Evolutionary conservation across 2,797 vertebrate species (phyloP), one percentile per base, ranked within the genome.

Genomic region (Aulostomus chinensis): DNA sequence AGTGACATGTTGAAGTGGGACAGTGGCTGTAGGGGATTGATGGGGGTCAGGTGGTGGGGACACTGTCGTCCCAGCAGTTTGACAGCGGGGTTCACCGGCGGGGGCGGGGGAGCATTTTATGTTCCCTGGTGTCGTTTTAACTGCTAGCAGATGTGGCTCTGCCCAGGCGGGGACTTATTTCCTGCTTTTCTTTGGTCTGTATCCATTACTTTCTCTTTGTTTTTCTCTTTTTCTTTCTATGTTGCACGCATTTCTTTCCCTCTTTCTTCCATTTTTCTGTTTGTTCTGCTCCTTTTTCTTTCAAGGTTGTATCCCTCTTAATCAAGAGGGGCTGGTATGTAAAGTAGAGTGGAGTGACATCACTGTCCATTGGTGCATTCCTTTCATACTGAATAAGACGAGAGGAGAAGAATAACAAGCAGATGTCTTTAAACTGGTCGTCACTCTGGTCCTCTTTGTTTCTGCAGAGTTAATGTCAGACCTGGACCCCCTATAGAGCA

Each of bases 141-240:
- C 74, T 83, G 62, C 70, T 31, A 78, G 46, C 86, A 88, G 86
- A 89, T 89, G 86, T 82, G 73, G 57, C 59, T 61, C 80, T 40
- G 74, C 80, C 59, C 68, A 76, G 73, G 64, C 42, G 10, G 8
- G 72, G 76, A 80, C 80, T 80, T 66, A 74, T 76, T 85, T 75
- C 79, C 78, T 75, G 69, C 65, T 55, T 79, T 80, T 77, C 68
- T 71, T 58, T 47, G 9, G 22, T 34, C 33, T 58, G 45, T 33
- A 7, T 31, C 41, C 36, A 10, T 58, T 6, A 39, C 18, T 15
- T 7, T 33, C 15, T 32, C 38, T 35, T 15, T 28, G 22, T 45
- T 55, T 57, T 14, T 45, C 24, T 15, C 25, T 37, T 17, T 28
- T 21, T 47, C 14, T 34, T 30, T 35, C 16, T 37, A 7, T 17